A percentile compares a stretch with the other conserved stretches of the same genome.
Conservation (phyloP, 2,888 invertebrate species). For the Athripsodes cinereus region DNA sequence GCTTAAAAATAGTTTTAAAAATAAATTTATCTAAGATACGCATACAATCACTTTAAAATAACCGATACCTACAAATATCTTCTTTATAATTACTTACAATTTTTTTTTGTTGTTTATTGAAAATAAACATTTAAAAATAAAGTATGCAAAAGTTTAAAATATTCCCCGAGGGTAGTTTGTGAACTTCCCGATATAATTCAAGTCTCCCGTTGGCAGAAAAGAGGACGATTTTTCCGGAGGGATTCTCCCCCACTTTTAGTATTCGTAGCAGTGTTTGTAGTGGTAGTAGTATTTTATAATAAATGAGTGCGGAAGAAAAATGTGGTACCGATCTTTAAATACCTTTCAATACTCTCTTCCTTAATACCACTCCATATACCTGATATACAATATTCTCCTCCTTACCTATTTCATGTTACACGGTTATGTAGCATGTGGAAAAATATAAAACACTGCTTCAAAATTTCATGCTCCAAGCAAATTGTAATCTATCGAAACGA, state of each 20-base stretch:
- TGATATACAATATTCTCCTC: neutral
- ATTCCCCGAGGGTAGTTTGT: neutral
- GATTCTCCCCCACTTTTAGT: slow-evolving; percentile 5
- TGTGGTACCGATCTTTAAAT: slow-evolving; percentile 27
- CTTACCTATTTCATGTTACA: neutral
- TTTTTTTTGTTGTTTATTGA: neutral
- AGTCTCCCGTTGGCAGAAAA: neutral
- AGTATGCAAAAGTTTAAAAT: neutral
- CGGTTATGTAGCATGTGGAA: no score
- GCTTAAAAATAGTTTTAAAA: no score
- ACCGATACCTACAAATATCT: no score
- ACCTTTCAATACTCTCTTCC: slow-evolving; percentile 24
- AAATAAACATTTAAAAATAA: neutral
- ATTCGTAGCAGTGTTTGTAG: neutral
- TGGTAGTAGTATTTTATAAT: slow-evolving; percentile 17
- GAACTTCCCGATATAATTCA: neutral
- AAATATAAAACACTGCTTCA: no score
- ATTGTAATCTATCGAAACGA: no score
- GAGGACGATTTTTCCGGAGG: slow-evolving; percentile 7
- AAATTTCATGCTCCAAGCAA: no score
- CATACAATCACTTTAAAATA: no score
- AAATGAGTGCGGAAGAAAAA: slow-evolving; percentile 27
- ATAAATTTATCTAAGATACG: no score
- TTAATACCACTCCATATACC: slow-evolving; percentile 3
- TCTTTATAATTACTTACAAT: no score